Percentiles rank a stretch among this genome's conserved stretches.
These are phyloP conservation scores for Samia ricini DNA, from an alignment of 1,140 invertebrate genomes.

Conservation along the genomic window DNA sequence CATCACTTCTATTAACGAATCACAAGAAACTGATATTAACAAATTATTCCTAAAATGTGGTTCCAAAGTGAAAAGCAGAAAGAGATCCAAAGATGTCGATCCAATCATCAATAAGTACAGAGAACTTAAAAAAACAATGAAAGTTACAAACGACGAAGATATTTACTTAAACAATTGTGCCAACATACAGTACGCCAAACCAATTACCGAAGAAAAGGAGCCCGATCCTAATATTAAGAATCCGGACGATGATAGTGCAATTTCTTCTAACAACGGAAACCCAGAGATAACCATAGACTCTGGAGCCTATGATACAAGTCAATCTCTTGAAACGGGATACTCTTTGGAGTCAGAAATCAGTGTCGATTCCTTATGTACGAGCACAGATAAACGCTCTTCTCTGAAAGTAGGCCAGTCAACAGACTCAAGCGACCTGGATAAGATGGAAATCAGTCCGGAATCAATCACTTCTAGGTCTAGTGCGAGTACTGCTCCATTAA, in stretches of 20 bases:
- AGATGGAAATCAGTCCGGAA: constrained; percentile 76
- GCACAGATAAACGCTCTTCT: constrained; percentile 72
- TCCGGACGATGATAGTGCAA: constrained; percentile 71
- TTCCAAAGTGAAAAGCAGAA: constrained; percentile 69
- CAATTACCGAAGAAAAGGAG: constrained; percentile 53
- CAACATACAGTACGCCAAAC: constrained; percentile 67
- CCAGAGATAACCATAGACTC: constrained; percentile 76
- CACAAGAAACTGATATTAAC: constrained; percentile 63
- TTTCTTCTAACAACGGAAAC: constrained; percentile 72
- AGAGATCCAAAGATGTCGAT: constrained; percentile 68
- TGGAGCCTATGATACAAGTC: constrained; percentile 68
- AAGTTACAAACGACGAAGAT: constrained; percentile 69
- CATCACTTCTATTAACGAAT: constrained; percentile 64
- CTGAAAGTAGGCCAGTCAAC: constrained; percentile 76
- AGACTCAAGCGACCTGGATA: constrained; percentile 73
- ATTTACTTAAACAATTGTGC: constrained; percentile 73
- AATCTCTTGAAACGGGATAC: constrained; percentile 74
- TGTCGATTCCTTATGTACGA: constrained; percentile 70
- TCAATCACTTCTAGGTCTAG: constrained; percentile 73
- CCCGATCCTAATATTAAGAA: constrained; percentile 64
- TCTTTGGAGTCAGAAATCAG: constrained; percentile 76
- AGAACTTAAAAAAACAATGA: constrained; percentile 68
- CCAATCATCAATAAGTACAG: constrained; percentile 72
- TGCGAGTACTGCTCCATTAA: constrained; percentile 68
- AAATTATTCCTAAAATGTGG: constrained; percentile 72